Evolutionary conservation across 2,888 invertebrate genomes (phyloP), one percentile per base, ranked within the genome.

Genomic region (Lochmaea capreae): DNA sequence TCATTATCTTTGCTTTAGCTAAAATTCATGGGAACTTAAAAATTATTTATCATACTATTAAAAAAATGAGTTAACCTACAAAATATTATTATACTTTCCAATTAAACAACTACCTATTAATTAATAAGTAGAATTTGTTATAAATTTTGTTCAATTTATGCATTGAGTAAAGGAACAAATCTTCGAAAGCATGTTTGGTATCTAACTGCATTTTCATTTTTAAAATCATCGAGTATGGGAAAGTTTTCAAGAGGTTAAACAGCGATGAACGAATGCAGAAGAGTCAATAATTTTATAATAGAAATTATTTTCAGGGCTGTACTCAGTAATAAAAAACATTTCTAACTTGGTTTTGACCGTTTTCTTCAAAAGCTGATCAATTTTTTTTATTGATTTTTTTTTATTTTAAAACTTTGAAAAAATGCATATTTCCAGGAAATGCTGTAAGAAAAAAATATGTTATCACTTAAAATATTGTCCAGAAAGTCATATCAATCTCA

Each of bases 201-300:
- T n/a, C n/a, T n/a, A 46, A 46, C 46, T 46, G 18, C 16, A 16
- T 54, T 16, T 54, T 52, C 52, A n/a, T 52, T 52, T 52, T n/a
- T 52, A 52, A n/a, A 14, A 52, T 52, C n/a, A 4, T n/a, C 14
- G 52, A 2, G 14, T 52, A 52, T 52, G 52, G n/a, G 52, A 52
- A 52, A 52, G 14, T 52, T n/a, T 52, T 14, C n/a, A n/a, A 52
- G n/a, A 52, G 52, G 52, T 52, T 52, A 52, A 52, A 52, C 52
- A 14, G 12, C 46, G 46, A 52, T 52, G 12, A 12, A 46, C 14
- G 12, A 46, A 46, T 52, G 52, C 14, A n/a, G 8, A n/a, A 52
- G 8, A 52, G 8, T n/a, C 14, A 8, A n/a, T 52, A n/a, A 52
- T n/a, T 52, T 52, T 16, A 14, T 14, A 14, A n/a, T 52, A 52